These are phyloP conservation scores for Hydropsyche betteni DNA, from an alignment of 2,888 invertebrate genomes.

Conservation along the genomic window DNA sequence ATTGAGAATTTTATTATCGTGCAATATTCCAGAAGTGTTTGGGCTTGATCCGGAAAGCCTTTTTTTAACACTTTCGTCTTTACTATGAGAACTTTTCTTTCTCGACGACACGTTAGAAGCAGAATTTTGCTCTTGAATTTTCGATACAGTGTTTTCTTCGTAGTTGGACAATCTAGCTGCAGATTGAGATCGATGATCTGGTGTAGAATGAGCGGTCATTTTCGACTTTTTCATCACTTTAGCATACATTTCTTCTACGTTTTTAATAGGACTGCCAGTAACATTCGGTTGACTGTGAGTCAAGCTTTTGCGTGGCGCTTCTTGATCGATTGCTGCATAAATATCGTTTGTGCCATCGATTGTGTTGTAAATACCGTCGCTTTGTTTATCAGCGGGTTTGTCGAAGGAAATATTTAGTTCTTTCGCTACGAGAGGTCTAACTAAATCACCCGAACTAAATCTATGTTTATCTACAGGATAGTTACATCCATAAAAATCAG, in stretches of 20 bases:
- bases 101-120: slow-evolving; percentile 44
- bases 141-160: slow-evolving; percentile 44
- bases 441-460: slow-evolving; percentile 64
- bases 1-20: slow-evolving; percentile 39
- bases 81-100: slow-evolving; percentile 52
- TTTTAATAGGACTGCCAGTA: slow-evolving; percentile 70
- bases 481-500: slow-evolving; percentile 67
- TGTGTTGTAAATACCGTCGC: slow-evolving; percentile 58
- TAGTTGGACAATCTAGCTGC: slow-evolving; percentile 58
- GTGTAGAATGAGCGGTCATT: slow-evolving; percentile 57
- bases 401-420: slow-evolving; percentile 64
- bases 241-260: slow-evolving; percentile 90
- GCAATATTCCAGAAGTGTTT: slow-evolving; percentile 37
- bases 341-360: slow-evolving; percentile 57
- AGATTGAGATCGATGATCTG: slow-evolving; percentile 56
- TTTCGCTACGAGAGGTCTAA: slow-evolving; percentile 63
- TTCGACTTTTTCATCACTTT: slow-evolving; percentile 82
- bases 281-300: slow-evolving; percentile 58
- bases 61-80: slow-evolving; percentile 53
- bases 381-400: slow-evolving; percentile 56
- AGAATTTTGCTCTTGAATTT: slow-evolving; percentile 55
- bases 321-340: slow-evolving; percentile 49
- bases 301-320: slow-evolving; percentile 56
- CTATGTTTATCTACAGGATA: slow-evolving; percentile 66
- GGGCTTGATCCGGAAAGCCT: slow-evolving; percentile 47